A percentile compares a stretch with the other conserved stretches of the same genome.
Evolutionary conservation across 1,140 invertebrate genomes (phyloP).

Genomic region (Bombus waltoni): DNA sequence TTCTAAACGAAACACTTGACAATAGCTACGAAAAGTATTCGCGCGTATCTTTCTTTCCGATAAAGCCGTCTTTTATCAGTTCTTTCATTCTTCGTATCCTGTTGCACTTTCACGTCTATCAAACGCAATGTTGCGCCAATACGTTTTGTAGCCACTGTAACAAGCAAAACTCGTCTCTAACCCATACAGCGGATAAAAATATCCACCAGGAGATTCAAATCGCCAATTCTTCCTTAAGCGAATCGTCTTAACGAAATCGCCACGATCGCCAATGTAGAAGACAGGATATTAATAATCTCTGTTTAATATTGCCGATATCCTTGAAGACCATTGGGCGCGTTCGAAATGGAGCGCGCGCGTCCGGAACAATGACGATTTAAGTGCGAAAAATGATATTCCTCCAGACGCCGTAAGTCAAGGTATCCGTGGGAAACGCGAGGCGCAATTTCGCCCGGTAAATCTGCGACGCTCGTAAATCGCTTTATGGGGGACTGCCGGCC

Average conservation of each 20-base stretch:
- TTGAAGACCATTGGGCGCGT: neutral
- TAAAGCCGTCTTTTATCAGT: too few relatives aligned
- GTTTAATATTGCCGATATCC: slow-evolving; percentile 1
- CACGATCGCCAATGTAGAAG: too few relatives aligned
- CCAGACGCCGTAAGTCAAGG: slow-evolving; percentile 59
- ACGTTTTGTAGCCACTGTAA: too few relatives aligned
- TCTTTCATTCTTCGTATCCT: too few relatives aligned
- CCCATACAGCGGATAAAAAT: neutral
- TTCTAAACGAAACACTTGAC: too few relatives aligned
- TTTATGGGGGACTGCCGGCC: slow-evolving; percentile 53
- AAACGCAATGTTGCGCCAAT: too few relatives aligned
- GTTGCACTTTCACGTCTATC: too few relatives aligned
- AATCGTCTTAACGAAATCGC: too few relatives aligned
- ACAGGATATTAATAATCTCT: slow-evolving; percentile 1
- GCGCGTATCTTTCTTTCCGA: too few relatives aligned
- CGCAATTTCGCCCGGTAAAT: slow-evolving; percentile 67
- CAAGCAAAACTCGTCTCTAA: too few relatives aligned
- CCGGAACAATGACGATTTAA: slow-evolving; percentile 58
- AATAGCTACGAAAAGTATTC: too few relatives aligned
- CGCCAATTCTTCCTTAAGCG: neutral
- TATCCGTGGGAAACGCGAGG: slow-evolving; percentile 51
- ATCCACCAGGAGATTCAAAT: neutral
- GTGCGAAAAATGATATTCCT: slow-evolving; percentile 66
- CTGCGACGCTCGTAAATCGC: slow-evolving; percentile 69
- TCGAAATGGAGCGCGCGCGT: neutral